phyloP scores from a whole-genome alignment of 2,113 vertebrate species.

The Neoarius graeffei region DNA sequence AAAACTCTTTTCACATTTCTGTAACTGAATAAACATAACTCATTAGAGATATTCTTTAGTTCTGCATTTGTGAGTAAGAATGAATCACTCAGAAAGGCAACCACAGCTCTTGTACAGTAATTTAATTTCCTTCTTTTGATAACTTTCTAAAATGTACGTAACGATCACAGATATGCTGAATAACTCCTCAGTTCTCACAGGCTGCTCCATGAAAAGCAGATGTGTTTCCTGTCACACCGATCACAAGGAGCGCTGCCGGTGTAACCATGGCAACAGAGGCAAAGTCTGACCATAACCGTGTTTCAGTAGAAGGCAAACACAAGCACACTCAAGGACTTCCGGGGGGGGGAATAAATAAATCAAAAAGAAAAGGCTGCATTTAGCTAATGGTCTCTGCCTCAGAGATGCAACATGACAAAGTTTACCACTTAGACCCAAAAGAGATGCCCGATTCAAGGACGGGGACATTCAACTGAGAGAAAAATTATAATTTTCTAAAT shows the following conservation, averaged over 20 bases:
- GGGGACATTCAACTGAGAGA: conserved; percentile 8
- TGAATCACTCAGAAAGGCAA: conserved; percentile 1
- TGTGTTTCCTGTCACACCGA: conserved; percentile 55
- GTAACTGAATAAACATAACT: background rate
- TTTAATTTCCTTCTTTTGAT: conserved; percentile 8
- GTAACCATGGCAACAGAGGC: conserved; percentile 66
- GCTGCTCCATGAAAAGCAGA: background rate
- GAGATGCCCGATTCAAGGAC: conserved; percentile 36
- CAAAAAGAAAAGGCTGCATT: conserved; percentile 62
- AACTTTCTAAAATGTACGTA: background rate
- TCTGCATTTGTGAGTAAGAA: background rate
- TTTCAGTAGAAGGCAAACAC: conserved; percentile 59
- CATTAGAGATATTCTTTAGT: background rate
- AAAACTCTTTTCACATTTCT: background rate
- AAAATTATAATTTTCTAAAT: background rate
- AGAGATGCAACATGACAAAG: conserved; percentile 58
- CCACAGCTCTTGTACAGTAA: background rate
- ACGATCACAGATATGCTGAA: background rate
- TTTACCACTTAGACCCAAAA: conserved; percentile 48
- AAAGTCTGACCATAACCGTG: conserved; percentile 64
- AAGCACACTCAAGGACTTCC: conserved; percentile 63
- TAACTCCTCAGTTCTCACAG: background rate
- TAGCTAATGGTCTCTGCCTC: conserved; percentile 63
- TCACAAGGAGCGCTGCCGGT: conserved; percentile 55
- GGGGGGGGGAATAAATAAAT: background rate